Percentiles rank a stretch among this genome's conserved stretches.
Conservation (phyloP, 1,140 invertebrate species). For the Anoplolepis gracilipes region DNA sequence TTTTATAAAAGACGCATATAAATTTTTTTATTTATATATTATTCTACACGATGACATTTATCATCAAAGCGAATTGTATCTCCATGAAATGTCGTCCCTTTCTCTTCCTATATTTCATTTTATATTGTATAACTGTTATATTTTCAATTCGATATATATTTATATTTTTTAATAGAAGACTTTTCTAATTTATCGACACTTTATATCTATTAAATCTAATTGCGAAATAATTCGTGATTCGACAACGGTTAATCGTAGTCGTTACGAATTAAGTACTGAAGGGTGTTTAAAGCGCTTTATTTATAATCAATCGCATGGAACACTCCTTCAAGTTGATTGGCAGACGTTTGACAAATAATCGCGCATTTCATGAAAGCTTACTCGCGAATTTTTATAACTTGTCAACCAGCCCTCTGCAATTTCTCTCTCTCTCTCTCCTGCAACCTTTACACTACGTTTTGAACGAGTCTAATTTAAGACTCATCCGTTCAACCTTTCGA, state of each 20-base stretch:
- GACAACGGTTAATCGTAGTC: conserved; percentile 27
- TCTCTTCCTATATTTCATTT: neutral
- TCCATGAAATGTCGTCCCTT: neutral
- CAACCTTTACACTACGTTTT: conserved; percentile 45
- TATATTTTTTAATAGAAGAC: neutral
- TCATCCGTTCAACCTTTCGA: conserved; percentile 53
- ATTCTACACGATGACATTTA: conserved; percentile 6
- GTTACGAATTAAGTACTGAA: conserved; percentile 21
- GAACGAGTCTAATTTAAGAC: conserved; percentile 66
- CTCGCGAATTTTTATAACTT: conserved; percentile 63
- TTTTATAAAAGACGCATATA: neutral
- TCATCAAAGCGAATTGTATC: neutral
- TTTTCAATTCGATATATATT: neutral
- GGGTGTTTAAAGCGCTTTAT: conserved; percentile 28
- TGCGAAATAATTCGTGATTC: conserved; percentile 21
- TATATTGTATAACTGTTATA: neutral
- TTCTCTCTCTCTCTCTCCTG: neutral
- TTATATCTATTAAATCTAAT: neutral
- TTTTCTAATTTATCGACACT: neutral
- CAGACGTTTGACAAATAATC: conserved; percentile 64
- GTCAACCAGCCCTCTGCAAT: conserved; percentile 36
- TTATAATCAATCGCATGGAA: neutral
- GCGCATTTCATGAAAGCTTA: conserved; percentile 54
- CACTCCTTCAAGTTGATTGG: conserved; percentile 63
- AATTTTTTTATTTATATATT: conserved; percentile 19